These are phyloP conservation scores for Hypocryptadius cinnamomeus DNA, from an alignment of 2,113 vertebrate species.

Conservation along the genomic window DNA sequence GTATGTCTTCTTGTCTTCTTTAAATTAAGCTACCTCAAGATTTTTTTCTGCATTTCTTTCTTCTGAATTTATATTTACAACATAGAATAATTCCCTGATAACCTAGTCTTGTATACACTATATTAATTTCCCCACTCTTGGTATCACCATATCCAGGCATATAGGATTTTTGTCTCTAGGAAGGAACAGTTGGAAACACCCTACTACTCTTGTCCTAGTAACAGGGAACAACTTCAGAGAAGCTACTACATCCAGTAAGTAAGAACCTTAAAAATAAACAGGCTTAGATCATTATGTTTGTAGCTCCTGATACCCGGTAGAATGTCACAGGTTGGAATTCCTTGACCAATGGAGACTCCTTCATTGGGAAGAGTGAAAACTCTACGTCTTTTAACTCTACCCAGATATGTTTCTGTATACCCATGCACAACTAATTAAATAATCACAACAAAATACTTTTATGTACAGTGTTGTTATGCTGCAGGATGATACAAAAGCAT, in stretches of 20 bases:
- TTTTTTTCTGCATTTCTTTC: not conserved
- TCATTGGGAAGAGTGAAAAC: not conserved
- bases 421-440: not conserved
- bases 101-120: not conserved
- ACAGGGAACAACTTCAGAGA: not conserved
- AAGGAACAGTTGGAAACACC: not conserved
- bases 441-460: not conserved
- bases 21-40: not conserved
- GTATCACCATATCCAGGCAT: accelerated
- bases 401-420: not conserved
- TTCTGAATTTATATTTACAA: not conserved
- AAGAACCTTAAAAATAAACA: not conserved
- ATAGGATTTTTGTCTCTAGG: not conserved
- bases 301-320: not conserved
- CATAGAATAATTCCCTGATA: not conserved
- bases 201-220: not conserved
- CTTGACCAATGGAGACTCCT: accelerated
- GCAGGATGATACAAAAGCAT: not conserved
- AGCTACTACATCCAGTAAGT: not conserved
- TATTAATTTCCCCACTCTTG: not conserved
- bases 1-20: not conserved
- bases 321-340: not conserved
- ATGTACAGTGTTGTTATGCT: not conserved
- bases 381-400: not conserved
- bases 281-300: not conserved